These are phyloP conservation scores for Cettia cetti DNA, from an alignment of 2,113 vertebrate genomes.

Conservation along the genomic window DNA sequence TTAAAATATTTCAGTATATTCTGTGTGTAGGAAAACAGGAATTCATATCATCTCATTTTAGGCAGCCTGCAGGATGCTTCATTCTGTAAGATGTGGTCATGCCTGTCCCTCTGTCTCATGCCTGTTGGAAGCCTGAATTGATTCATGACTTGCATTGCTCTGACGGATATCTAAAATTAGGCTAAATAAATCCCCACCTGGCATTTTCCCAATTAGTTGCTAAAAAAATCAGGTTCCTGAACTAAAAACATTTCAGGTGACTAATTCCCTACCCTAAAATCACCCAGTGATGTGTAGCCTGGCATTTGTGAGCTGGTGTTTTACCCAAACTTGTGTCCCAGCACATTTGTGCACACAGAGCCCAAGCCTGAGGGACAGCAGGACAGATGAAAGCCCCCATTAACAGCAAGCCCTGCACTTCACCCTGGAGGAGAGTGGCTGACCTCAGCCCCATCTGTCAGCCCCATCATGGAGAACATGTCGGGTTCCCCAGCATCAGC, in stretches of 20 bases:
- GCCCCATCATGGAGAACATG: accelerated
- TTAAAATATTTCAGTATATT: neutral
- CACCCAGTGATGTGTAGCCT: neutral
- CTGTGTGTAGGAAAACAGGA: neutral
- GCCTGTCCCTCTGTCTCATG: neutral
- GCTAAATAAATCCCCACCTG: neutral
- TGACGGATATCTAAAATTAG: neutral
- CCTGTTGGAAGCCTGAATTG: neutral
- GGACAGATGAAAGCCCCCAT: too few relatives aligned
- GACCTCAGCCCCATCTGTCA: neutral
- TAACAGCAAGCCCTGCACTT: neutral
- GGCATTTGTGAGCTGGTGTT: neutral
- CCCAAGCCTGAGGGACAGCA: accelerated
- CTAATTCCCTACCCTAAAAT: neutral
- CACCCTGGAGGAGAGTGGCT: neutral
- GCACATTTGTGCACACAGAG: accelerated
- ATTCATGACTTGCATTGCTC: neutral
- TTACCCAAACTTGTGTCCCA: neutral
- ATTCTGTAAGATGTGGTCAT: neutral
- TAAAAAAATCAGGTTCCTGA: neutral
- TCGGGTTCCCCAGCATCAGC: neutral
- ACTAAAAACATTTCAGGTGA: neutral
- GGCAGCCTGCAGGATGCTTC: neutral
- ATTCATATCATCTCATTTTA: neutral
- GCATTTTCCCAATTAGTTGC: neutral